A percentile compares a stretch with the other conserved stretches of the same genome.
These are phyloP conservation scores for Gadopsis bispinosus DNA, from an alignment of 2,797 vertebrate genomes.

Conservation along the genomic window DNA sequence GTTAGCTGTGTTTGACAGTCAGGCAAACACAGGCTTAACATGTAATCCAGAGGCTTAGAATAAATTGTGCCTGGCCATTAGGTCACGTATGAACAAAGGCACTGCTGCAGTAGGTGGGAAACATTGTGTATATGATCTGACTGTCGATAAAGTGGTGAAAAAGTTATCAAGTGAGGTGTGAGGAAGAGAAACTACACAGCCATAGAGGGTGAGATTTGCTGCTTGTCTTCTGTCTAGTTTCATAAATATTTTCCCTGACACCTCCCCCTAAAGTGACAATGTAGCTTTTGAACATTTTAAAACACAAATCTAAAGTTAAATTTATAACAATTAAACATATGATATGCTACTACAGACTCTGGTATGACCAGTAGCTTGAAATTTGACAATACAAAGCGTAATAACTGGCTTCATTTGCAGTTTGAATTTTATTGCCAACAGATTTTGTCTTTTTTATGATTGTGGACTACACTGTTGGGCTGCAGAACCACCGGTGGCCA, in stretches of 20 bases:
- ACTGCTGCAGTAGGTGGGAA: slow-evolving; percentile 36
- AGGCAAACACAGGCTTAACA: slow-evolving; percentile 58
- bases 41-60: slow-evolving; percentile 42
- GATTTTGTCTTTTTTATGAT: not conserved
- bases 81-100: slow-evolving; percentile 39
- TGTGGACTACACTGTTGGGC: not conserved
- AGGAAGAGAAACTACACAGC: slow-evolving; percentile 21
- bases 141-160: slow-evolving; percentile 32
- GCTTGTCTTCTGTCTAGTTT: not conserved
- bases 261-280: not conserved
- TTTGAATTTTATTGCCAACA: not conserved
- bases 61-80: slow-evolving; percentile 38
- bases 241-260: not conserved
- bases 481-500: not conserved
- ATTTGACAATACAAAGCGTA: not conserved
- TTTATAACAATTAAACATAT: not conserved
- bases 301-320: not conserved
- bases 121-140: slow-evolving; percentile 14
- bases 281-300: not conserved
- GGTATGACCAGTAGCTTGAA: not conserved
- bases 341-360: not conserved
- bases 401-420: not conserved
- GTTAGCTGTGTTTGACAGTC: slow-evolving; percentile 58
- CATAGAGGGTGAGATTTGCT: not conserved
- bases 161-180: slow-evolving; percentile 22